These are phyloP conservation scores for Rostratula benghalensis DNA, from an alignment of 2,113 vertebrate genomes.

Conservation along the genomic window DNA sequence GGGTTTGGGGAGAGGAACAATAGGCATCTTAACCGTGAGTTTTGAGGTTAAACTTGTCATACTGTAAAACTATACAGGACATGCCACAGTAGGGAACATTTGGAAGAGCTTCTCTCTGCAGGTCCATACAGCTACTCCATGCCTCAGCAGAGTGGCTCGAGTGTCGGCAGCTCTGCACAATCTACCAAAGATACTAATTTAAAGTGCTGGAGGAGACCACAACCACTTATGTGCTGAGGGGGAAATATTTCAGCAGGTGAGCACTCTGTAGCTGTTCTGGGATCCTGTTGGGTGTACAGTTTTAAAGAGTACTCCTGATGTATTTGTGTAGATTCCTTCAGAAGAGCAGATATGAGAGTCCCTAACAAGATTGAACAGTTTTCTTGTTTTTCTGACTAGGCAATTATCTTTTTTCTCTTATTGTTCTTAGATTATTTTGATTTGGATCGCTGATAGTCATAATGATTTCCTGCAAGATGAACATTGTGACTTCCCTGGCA, in stretches of 20 bases:
- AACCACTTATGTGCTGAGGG: neutral
- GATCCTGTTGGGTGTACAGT: neutral
- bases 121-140: neutral
- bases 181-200: constrained; percentile 59
- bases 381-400: neutral
- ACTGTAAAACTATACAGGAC: neutral
- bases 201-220: constrained; percentile 24
- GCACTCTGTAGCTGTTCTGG: neutral
- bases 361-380: neutral
- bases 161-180: neutral
- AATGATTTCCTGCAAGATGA: constrained; percentile 2
- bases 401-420: neutral
- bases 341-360: neutral
- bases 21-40: neutral
- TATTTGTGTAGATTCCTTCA: constrained; percentile 1
- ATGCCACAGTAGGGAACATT: neutral
- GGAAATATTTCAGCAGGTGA: neutral
- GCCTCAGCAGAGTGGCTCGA: neutral
- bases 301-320: constrained; percentile 36
- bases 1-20: constrained; percentile 4
- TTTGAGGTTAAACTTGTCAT: neutral
- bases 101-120: neutral
- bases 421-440: neutral
- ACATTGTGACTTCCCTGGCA: neutral
- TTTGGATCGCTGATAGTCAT: neutral